A percentile compares a stretch with the other conserved stretches of the same genome.
These are phyloP conservation scores for Meles meles DNA, from an alignment of 2,113 vertebrate genomes.

Conservation along the genomic window DNA sequence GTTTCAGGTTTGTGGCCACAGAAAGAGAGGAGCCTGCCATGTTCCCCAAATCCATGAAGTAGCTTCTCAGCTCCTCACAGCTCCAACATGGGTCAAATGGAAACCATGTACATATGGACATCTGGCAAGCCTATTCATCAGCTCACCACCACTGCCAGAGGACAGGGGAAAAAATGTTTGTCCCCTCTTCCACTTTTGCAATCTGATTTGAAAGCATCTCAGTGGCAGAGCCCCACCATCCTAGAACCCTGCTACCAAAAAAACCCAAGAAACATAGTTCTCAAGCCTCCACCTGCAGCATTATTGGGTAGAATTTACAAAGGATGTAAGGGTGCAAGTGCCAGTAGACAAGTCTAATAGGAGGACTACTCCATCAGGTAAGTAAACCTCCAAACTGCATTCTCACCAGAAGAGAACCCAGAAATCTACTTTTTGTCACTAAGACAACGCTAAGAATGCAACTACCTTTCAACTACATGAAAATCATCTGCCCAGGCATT, in stretches of 20 bases:
- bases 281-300: not conserved
- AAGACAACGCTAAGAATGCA: not conserved
- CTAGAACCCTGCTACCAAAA: not conserved
- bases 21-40: not conserved
- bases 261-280: not conserved
- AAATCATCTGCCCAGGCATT: not conserved
- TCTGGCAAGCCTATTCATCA: not conserved
- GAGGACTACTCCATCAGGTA: not conserved
- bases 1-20: not conserved
- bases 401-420: not conserved
- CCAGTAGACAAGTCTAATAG: not conserved
- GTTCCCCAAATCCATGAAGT: not conserved
- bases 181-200: not conserved
- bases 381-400: not conserved
- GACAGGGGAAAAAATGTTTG: not conserved
- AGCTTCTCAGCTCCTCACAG: not conserved
- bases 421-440: not conserved
- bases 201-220: not conserved
- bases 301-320: not conserved
- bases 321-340: not conserved
- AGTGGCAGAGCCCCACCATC: not conserved
- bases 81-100: not conserved
- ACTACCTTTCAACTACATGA: not conserved
- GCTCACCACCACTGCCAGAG: not conserved
- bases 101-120: not conserved